Evolutionary conservation across 2,113 vertebrate species (phyloP).

Genomic region (Bucco capensis): DNA sequence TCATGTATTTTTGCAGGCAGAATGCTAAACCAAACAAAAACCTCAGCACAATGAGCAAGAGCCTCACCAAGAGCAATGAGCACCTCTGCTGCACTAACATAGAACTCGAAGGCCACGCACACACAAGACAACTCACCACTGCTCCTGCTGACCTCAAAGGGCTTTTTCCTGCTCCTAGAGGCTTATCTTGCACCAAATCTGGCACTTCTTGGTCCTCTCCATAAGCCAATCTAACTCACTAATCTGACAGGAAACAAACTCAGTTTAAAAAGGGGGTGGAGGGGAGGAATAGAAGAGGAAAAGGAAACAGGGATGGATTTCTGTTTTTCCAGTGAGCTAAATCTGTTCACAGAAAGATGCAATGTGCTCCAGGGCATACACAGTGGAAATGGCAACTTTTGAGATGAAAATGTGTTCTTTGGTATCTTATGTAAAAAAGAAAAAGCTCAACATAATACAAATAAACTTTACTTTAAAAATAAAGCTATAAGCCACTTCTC

Average conservation of each 20-base stretch:
- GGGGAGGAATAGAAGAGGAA: background rate
- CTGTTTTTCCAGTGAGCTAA: slow-evolving; percentile 39
- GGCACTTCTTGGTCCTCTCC: background rate
- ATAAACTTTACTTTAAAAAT: background rate
- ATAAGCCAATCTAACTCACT: slow-evolving; percentile 34
- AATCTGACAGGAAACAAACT: slow-evolving; percentile 63
- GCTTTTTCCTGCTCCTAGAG: slow-evolving; percentile 15
- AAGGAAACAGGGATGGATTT: slow-evolving; percentile 50
- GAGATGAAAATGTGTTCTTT: background rate
- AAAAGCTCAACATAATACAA: background rate
- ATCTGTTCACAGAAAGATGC: background rate
- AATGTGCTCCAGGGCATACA: background rate
- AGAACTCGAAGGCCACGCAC: background rate
- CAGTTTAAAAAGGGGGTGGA: background rate
- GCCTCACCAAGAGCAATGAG: rapidly evolving
- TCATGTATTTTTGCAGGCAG: background rate
- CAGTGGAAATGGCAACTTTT: background rate
- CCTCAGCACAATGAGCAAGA: background rate
- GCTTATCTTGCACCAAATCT: slow-evolving; percentile 50
- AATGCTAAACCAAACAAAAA: background rate
- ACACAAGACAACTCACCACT: background rate
- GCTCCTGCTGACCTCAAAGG: background rate
- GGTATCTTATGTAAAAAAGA: background rate
- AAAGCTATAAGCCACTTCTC: background rate
- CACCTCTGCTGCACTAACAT: background rate